phyloP scores from a whole-genome alignment of 2,797 vertebrate genomes.

The Eupleurogrammus muticus region DNA sequence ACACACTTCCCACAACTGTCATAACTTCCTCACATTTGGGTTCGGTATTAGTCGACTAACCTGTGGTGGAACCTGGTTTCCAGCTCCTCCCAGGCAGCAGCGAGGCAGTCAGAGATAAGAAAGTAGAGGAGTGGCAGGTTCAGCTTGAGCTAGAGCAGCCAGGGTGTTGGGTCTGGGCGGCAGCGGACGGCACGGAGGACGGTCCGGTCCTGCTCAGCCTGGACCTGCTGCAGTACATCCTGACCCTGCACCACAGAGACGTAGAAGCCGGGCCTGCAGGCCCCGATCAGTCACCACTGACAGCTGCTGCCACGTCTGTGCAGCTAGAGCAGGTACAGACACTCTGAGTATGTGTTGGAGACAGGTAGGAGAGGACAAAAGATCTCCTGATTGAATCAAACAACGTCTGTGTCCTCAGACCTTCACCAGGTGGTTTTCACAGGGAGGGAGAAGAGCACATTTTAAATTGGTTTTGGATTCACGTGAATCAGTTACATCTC shows the following conservation, averaged over 20 bases:
- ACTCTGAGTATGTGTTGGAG: no score
- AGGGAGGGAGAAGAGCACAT: no score
- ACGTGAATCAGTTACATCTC: no score
- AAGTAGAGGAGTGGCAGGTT: slow-evolving; percentile 54
- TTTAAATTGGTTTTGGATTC: no score
- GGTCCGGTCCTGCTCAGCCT: slow-evolving; percentile 41
- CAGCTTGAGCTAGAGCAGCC: slow-evolving; percentile 47
- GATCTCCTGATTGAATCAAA: no score
- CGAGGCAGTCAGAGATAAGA: slow-evolving; percentile 54
- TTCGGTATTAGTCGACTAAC: slow-evolving; percentile 21
- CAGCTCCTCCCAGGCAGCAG: slow-evolving; percentile 42
- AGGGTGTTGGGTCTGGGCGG: slow-evolving; percentile 36
- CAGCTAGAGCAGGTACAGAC: slow-evolving; percentile 81
- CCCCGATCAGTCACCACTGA: slow-evolving; percentile 39
- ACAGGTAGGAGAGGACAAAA: no score
- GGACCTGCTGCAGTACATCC: slow-evolving; percentile 36
- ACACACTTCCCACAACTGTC: background rate
- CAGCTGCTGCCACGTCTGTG: slow-evolving; percentile 40
- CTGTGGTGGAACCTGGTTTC: slow-evolving; percentile 46
- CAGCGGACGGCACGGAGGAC: slow-evolving; percentile 26
- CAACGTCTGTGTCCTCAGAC: no score
- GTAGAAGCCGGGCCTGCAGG: slow-evolving; percentile 32
- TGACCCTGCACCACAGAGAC: slow-evolving; percentile 43
- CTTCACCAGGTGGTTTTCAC: no score
- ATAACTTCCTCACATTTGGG: slow-evolving; percentile 20